Percentiles rank a stretch among this genome's conserved stretches.
These are phyloP conservation scores for Cynodonichthys magdalenae DNA, from an alignment of 2,797 vertebrate genomes.

Conservation along the genomic window DNA sequence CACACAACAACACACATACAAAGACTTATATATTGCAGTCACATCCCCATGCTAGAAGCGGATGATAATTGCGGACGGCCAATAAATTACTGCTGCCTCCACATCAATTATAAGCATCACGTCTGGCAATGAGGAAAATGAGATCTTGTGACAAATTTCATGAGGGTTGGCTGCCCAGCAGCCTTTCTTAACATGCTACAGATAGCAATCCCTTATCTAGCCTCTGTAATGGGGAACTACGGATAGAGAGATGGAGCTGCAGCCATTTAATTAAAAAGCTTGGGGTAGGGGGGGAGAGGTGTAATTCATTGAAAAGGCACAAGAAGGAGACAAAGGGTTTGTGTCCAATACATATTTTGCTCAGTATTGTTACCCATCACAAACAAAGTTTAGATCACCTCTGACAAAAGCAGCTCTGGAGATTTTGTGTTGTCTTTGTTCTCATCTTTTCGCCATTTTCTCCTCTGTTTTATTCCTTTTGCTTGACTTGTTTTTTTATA, in stretches of 20 bases:
- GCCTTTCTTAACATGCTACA: constrained; percentile 90
- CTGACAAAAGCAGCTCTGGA: constrained; percentile 74
- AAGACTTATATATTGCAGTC: constrained; percentile 85
- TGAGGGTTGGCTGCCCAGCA: constrained; percentile 84
- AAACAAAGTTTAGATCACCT: constrained; percentile 73
- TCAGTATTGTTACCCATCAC: constrained; percentile 81
- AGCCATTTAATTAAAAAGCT: constrained; percentile 96
- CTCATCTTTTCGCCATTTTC: constrained; percentile 48
- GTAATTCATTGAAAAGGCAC: constrained; percentile 87
- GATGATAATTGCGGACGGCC: constrained; percentile 88
- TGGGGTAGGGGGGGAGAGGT: constrained; percentile 75
- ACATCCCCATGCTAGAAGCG: constrained; percentile 86
- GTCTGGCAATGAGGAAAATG: constrained; percentile 90
- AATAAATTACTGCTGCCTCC: constrained; percentile 89
- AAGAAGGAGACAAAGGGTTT: constrained; percentile 87
- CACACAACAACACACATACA: constrained; percentile 69
- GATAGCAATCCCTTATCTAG: constrained; percentile 91
- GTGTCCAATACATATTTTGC: constrained; percentile 86
- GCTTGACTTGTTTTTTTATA: constrained; percentile 54
- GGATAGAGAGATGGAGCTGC: constrained; percentile 90
- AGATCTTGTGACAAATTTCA: constrained; percentile 90
- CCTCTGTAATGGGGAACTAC: constrained; percentile 88
- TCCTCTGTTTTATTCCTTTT: constrained; percentile 47
- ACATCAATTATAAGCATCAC: constrained; percentile 90
- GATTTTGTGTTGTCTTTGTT: constrained; percentile 64